phyloP scores from a whole-genome alignment of 2,797 vertebrate species.

The Mycteria americana region DNA sequence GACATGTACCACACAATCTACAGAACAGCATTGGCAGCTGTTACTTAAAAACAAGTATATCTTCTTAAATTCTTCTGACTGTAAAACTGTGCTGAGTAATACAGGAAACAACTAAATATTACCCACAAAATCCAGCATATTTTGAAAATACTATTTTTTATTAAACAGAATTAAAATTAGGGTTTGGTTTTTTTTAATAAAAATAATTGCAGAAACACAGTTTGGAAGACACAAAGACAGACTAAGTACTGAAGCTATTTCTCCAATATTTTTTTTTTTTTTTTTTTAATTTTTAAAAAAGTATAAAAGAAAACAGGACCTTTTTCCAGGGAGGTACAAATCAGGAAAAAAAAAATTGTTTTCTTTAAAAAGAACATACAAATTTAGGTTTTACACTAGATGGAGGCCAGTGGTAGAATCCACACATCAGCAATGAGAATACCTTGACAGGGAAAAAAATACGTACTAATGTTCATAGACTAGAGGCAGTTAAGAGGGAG shows the following conservation, averaged over 20 bases:
- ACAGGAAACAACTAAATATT: background rate
- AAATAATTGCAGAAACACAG: background rate
- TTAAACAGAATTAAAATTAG: background rate
- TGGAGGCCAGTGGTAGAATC: background rate
- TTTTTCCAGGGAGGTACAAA: background rate
- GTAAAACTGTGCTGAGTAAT: background rate
- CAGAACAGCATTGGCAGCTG: background rate
- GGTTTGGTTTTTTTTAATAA: background rate
- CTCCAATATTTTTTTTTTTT: background rate
- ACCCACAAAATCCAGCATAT: background rate
- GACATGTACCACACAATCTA: accelerated
- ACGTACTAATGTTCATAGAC: background rate
- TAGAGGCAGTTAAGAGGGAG: background rate
- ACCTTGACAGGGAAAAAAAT: background rate
- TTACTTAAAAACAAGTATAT: background rate
- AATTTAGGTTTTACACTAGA: background rate
- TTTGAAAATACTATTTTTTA: background rate
- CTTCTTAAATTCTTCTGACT: background rate
- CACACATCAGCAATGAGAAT: background rate
- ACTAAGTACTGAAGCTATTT: background rate
- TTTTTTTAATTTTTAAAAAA: conserved; percentile 36
- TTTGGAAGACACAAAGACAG: background rate
- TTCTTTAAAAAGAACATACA: conserved; percentile 13
- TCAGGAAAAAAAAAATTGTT: background rate
- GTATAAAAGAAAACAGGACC: conserved; percentile 34